Evolutionary conservation across 2,888 invertebrate genomes (phyloP).

Genomic region (Drosophila sordidula): DNA sequence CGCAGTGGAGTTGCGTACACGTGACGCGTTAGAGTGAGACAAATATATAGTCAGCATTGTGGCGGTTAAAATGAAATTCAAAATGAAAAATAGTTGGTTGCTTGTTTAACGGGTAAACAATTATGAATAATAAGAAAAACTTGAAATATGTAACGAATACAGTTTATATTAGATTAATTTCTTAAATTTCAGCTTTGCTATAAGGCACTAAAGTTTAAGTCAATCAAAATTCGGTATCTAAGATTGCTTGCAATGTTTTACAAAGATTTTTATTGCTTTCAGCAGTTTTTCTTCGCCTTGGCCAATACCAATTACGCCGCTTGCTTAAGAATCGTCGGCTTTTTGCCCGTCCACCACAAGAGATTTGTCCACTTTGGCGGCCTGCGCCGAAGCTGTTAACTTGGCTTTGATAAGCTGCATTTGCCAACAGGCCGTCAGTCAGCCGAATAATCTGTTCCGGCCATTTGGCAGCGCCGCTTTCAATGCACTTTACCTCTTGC

Average conservation of each 20-base stretch:
- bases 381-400: slow-evolving; percentile 9
- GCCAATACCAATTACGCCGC: slow-evolving; percentile 5
- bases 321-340: slow-evolving; percentile 27
- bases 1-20: not conserved
- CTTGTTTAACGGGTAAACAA: too few relatives aligned
- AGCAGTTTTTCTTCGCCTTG: slow-evolving; percentile 1
- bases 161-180: not conserved
- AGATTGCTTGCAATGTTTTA: too few relatives aligned
- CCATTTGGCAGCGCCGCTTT: slow-evolving; percentile 41
- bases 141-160: too few relatives aligned
- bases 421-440: slow-evolving; percentile 55
- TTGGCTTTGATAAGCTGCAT: slow-evolving; percentile 28
- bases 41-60: not conserved
- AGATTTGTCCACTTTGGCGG: slow-evolving; percentile 17
- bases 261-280: too few relatives aligned
- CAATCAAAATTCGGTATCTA: not conserved
- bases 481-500: slow-evolving; percentile 55
- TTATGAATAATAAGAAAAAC: too few relatives aligned
- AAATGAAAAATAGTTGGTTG: not conserved
- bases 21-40: slow-evolving; percentile 21
- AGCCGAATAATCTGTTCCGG: slow-evolving; percentile 66
- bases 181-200: not conserved
- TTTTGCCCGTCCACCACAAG: slow-evolving; percentile 11
- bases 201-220: not conserved
- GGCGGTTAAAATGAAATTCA: slow-evolving; percentile 34